Evolutionary conservation across 2,113 vertebrate genomes (phyloP).

Genomic region (Stomatorhinus ivindoensis): DNA sequence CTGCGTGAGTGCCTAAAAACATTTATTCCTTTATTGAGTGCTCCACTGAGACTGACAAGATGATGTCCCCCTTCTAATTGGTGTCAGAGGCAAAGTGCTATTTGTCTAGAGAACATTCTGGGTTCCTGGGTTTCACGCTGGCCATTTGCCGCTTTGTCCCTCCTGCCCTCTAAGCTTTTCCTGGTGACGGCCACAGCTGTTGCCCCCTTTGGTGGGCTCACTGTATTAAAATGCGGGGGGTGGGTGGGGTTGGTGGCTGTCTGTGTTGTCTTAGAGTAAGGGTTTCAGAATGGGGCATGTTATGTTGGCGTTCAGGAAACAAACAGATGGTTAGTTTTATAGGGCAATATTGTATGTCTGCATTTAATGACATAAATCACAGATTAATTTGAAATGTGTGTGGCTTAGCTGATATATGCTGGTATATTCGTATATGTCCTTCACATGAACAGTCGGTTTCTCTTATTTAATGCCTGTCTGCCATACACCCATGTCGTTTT

Average conservation of each 20-base stretch:
- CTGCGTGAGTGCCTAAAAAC: slow-evolving; percentile 22
- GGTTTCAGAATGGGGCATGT: neutral
- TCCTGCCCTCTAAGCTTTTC: slow-evolving; percentile 18
- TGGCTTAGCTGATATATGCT: neutral
- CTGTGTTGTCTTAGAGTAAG: neutral
- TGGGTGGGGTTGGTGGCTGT: neutral
- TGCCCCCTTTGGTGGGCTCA: slow-evolving; percentile 25
- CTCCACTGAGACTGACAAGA: slow-evolving; percentile 7
- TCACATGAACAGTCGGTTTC: neutral
- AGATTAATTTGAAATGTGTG: neutral
- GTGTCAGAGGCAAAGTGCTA: slow-evolving; percentile 31
- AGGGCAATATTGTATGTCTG: neutral
- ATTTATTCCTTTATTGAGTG: slow-evolving; percentile 16
- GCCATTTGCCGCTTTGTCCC: slow-evolving; percentile 11
- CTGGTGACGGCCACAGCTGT: slow-evolving; percentile 44
- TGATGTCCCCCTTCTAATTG: slow-evolving; percentile 34
- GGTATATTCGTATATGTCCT: neutral
- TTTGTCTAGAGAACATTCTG: neutral
- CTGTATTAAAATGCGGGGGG: neutral
- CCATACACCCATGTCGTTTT: neutral
- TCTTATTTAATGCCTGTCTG: neutral
- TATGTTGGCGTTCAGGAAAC: neutral
- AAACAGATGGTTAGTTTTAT: neutral
- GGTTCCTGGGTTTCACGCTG: slow-evolving; percentile 1
- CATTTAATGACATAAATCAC: neutral